Conservation (phyloP, 2,797 vertebrate genomes). For the Pristis pectinata region DNA sequence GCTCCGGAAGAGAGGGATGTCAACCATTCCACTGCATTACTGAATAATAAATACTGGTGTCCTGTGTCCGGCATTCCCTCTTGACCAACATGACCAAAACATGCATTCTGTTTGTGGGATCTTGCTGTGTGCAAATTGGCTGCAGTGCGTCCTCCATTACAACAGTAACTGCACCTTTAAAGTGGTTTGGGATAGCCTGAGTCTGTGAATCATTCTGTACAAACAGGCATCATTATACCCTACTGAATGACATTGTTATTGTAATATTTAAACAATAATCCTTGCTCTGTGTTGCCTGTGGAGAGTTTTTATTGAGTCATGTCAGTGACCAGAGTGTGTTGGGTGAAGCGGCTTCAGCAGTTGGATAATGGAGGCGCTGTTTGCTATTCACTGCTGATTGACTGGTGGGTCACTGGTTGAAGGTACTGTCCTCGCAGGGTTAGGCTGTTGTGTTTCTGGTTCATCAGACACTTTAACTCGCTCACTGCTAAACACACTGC, state of each 20-base stretch:
- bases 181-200: not conserved
- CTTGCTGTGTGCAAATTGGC: too few relatives aligned
- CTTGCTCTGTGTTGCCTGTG: not conserved
- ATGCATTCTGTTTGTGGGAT: too few relatives aligned
- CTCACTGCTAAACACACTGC: not conserved
- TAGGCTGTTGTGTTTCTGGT: not conserved
- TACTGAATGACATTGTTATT: not conserved
- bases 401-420: not conserved
- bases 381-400: not conserved
- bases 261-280: not conserved
- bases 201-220: not conserved
- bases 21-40: too few relatives aligned
- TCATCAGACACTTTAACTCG: not conserved
- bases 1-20: too few relatives aligned
- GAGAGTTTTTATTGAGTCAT: not conserved
- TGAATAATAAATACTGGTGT: too few relatives aligned
- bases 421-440: not conserved
- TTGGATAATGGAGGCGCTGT: not conserved
- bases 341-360: not conserved
- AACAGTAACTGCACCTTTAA: not conserved
- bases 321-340: not conserved
- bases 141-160: not conserved
- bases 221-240: not conserved
- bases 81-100: too few relatives aligned
- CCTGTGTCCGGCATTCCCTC: too few relatives aligned